Evolutionary conservation across 1,140 invertebrate species (phyloP).

Genomic region (Drosophila lacteicornis): DNA sequence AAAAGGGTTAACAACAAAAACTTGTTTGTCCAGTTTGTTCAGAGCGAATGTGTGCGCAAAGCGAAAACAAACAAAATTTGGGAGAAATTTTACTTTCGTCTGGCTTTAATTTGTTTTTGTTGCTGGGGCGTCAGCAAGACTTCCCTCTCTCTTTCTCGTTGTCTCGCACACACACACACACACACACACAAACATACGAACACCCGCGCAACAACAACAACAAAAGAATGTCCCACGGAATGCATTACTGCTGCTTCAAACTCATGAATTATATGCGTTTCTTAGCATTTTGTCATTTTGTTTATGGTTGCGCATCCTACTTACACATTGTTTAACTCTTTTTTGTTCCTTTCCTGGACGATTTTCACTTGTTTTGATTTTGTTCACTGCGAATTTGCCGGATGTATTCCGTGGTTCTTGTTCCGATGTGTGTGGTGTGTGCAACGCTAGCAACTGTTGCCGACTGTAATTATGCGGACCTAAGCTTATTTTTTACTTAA

Average conservation of each 20-base stretch:
- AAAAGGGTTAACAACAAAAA: conserved; percentile 58
- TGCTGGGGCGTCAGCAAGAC: conserved; percentile 68
- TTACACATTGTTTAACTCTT: conserved; percentile 42
- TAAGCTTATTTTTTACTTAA: conserved; percentile 29
- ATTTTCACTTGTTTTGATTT: conserved; percentile 39
- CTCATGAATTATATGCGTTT: not conserved
- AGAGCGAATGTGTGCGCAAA: conserved; percentile 9
- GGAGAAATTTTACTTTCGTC: conserved; percentile 81
- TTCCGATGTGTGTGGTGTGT: conserved; percentile 13
- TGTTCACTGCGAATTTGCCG: conserved; percentile 19
- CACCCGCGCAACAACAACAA: conserved; percentile 46
- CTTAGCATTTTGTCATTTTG: not conserved
- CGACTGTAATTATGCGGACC: conserved; percentile 28
- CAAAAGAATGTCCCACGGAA: conserved; percentile 29
- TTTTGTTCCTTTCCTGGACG: conserved; percentile 2
- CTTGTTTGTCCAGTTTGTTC: conserved; percentile 63
- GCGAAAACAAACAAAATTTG: conserved; percentile 67
- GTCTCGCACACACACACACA: conserved; percentile 34
- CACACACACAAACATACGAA: conserved; percentile 27
- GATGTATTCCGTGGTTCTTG: conserved; percentile 1
- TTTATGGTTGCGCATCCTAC: conserved; percentile 14
- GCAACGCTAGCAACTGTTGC: conserved; percentile 21
- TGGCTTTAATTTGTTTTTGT: conserved; percentile 58
- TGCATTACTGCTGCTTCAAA: conserved; percentile 9
- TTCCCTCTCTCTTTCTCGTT: conserved; percentile 36